Evolutionary conservation across 2,113 vertebrate genomes (phyloP).

Genomic region (Petroica traversi): DNA sequence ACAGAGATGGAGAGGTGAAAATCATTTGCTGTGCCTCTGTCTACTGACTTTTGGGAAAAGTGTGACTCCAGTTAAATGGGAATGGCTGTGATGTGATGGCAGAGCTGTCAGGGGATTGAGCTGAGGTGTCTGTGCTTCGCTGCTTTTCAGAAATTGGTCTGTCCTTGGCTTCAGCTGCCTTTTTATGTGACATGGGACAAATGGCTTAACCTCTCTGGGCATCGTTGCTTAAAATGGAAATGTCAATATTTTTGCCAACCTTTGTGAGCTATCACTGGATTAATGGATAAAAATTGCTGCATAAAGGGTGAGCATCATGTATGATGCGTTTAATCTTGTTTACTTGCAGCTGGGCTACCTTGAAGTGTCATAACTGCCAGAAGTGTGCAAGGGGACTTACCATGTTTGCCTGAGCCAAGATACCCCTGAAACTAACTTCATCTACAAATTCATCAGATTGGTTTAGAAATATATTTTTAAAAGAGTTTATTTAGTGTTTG

Average conservation of each 20-base stretch:
- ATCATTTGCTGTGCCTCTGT: not conserved
- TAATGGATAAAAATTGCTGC: slow-evolving; percentile 34
- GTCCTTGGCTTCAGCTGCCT: not conserved
- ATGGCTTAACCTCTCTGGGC: slow-evolving; percentile 5
- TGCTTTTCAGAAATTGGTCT: not conserved
- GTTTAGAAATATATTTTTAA: not conserved
- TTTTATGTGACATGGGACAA: slow-evolving; percentile 13
- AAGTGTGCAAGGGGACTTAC: not conserved
- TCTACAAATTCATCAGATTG: not conserved
- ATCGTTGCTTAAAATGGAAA: slow-evolving; percentile 24
- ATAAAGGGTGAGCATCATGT: not conserved
- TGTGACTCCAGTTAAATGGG: not conserved
- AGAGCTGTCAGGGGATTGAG: not conserved
- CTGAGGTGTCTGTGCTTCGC: not conserved
- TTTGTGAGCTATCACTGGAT: not conserved
- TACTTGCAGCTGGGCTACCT: not conserved
- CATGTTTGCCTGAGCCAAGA: not conserved
- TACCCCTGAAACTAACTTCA: not conserved
- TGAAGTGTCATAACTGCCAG: not conserved
- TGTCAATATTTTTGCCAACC: not conserved
- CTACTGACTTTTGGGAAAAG: not conserved
- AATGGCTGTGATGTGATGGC: not conserved
- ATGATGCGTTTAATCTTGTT: not conserved
- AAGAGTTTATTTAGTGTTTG: not conserved
- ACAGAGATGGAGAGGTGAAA: not conserved